Evolutionary conservation across 2,113 vertebrate genomes (phyloP).

Genomic region (Paramormyrops kingsleyae): DNA sequence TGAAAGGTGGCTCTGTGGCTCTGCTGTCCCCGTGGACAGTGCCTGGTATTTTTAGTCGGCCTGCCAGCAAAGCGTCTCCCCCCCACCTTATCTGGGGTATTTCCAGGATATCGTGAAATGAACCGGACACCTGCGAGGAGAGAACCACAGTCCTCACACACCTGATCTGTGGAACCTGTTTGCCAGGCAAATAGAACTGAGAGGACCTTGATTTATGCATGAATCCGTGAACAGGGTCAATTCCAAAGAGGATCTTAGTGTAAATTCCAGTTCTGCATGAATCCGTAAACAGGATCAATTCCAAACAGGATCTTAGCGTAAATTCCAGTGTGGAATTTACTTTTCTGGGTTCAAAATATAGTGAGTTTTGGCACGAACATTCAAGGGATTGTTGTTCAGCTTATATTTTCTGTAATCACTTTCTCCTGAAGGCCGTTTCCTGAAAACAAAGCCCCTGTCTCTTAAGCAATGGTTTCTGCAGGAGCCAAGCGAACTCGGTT

Average conservation of each 20-base stretch:
- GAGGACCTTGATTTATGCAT: neutral
- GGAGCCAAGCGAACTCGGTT: neutral
- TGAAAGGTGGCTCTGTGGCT: neutral
- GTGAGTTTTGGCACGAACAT: neutral
- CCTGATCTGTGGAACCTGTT: neutral
- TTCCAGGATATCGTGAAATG: neutral
- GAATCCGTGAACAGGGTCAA: neutral
- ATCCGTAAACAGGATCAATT: neutral
- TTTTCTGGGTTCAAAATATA: neutral
- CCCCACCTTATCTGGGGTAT: neutral
- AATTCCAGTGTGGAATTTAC: neutral
- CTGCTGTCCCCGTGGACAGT: neutral
- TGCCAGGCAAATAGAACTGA: neutral
- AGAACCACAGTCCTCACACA: neutral
- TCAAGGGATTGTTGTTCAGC: neutral
- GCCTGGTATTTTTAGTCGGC: constrained; percentile 4
- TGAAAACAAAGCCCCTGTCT: neutral
- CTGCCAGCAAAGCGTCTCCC: neutral
- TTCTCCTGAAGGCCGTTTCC: neutral
- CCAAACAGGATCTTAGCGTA: neutral
- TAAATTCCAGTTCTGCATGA: neutral
- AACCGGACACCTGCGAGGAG: neutral
- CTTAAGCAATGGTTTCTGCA: neutral
- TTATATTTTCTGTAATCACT: neutral
- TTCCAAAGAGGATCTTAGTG: neutral